Conservation (phyloP, 2,797 vertebrate genomes). For the Leptatherina wallacei region DNA sequence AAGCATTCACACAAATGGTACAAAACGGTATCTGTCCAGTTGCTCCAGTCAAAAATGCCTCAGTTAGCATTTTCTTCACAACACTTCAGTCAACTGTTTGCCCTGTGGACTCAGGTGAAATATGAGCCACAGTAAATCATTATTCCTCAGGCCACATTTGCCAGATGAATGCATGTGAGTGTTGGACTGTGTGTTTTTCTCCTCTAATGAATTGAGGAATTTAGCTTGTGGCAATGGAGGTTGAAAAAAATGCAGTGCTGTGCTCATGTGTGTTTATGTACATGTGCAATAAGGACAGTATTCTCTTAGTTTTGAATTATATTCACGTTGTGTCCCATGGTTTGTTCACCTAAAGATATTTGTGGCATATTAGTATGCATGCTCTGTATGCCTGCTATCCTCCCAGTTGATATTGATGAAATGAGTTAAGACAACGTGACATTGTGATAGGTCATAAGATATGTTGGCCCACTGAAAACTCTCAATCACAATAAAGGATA, state of each 20-base stretch:
- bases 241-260: conserved; percentile 73
- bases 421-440: background rate
- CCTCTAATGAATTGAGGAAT: conserved; percentile 88
- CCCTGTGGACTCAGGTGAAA: conserved; percentile 87
- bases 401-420: background rate
- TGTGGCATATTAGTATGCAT: background rate
- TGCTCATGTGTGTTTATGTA: conserved; percentile 52
- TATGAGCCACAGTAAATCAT: conserved; percentile 87
- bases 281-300: conserved; percentile 43
- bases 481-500: background rate
- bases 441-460: background rate
- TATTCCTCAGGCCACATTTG: conserved; percentile 86
- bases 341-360: conserved; percentile 42
- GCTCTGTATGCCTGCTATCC: background rate
- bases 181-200: conserved; percentile 84
- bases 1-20: conserved; percentile 64
- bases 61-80: conserved; percentile 84
- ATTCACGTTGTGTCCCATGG: conserved; percentile 26
- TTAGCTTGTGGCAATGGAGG: conserved; percentile 81
- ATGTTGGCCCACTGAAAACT: background rate
- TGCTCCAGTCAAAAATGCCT: conserved; percentile 77
- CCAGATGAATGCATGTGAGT: conserved; percentile 85
- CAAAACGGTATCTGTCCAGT: conserved; percentile 78
- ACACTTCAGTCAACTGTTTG: conserved; percentile 85
- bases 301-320: conserved; percentile 44